Base-by-base conservation (phyloP, 2,888 invertebrate genomes). In the Cephus sareptanus region DNA sequence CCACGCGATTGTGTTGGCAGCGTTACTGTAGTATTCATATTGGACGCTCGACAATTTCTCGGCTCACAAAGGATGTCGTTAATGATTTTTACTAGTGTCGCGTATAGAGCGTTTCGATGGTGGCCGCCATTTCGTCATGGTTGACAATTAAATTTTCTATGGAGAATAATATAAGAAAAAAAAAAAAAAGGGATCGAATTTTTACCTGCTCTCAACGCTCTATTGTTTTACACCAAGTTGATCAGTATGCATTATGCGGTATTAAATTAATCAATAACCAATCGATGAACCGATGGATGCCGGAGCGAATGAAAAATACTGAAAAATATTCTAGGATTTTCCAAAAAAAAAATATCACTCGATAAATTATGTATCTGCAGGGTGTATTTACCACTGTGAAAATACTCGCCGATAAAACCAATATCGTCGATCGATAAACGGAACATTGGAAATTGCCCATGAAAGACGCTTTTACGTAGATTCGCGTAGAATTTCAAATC, bases 41-140 rank as follows among this genome's bases (percentile, higher is more conserved):
- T 56, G 56, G 56, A 56, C 56, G 56, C 56, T 56, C 56, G 56
- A 56, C 56, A 56, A 56, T 56, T 56, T 23, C 56, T 56, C 77
- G 73, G 71, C 40, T 83, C 77, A 76, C 83, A 80, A 79, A 83
- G 78, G 78, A 77, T 79, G 79, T 81, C 83, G 81, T 83, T 83
- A 82, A 81, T 81, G 78, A 56, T 56, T 56, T 56, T 56, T 56
- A 23, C 6, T 6, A 56, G 56, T 56, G 56, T 56, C 23, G 56
- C 23, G 56, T 23, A 6, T 6, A 56, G 23, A 15, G 9, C 23
- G 23, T 40, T 23, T 56, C 23, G 0, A 56, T 56, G 56, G 56
- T 23, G 23, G 23, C 23, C 23, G 23, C 56, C 56, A 56, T 56
- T 56, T 56, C 23, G 23, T 40, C 23, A 9, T 23, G 23, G 23